Evolutionary conservation across 1,140 invertebrate genomes (phyloP), one percentile per base, ranked within the genome.

Genomic region (Nasonia vitripennis): DNA sequence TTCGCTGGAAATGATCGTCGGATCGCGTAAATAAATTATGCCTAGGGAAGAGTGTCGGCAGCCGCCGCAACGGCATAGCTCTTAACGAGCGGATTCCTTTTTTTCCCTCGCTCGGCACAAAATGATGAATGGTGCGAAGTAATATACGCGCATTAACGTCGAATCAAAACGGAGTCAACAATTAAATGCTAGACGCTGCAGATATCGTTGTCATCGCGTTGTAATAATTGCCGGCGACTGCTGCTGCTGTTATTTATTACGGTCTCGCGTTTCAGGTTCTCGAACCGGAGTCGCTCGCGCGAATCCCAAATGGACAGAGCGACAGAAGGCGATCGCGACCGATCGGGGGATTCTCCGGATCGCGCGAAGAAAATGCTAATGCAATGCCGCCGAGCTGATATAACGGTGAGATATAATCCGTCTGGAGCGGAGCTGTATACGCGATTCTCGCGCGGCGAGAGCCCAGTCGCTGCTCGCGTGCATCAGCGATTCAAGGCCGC

Each of bases 401-500:
- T 85, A 85, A 85, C 78, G 78, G 78, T 70, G 34, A 74, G 20
- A 37, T 45, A 79, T 23, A 67, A 81, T 85, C 71, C 78, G 68
- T 85, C 84, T 75, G 10, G 41, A 45, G 5, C 34, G 34, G 41
- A 45, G 78, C 27, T 84, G 73, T 79, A 62, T 81, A 23, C 79
- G 73, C 55, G 45, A 79, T 80, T 81, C 48, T 37, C 51, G 27
- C 27, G 27, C 27, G 17, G 20, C 23, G n/a, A 70, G 68, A 23
- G 68, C 68, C 68, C 71, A 37, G 14, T 78, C n/a, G 37, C 23
- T 77, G 27, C n/a, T 68, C 37, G 31, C 27, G 48, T 7, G 45
- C 73, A 62, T 17, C 20, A 74, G 73, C 45, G 88, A 91, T 90
- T 89, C 90, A 90, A 90, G 89, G 90, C 87, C 86, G 77, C 86